Percentiles rank a stretch among this genome's conserved stretches.
These are phyloP conservation scores for Agriopis marginaria DNA, from an alignment of 2,888 invertebrate species.

Conservation along the genomic window DNA sequence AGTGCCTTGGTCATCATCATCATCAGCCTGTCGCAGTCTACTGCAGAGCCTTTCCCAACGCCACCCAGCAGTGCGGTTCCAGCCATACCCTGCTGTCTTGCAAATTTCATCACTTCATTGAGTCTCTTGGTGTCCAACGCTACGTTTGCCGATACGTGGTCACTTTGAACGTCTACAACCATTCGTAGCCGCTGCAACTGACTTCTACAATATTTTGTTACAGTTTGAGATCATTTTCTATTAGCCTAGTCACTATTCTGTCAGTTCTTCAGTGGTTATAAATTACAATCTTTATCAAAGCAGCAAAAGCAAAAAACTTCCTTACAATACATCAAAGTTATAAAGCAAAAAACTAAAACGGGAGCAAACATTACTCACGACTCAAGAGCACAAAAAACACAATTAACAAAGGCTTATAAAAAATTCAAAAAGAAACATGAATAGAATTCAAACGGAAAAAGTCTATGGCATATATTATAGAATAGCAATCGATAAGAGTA, in stretches of 20 bases:
- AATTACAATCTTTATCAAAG: constrained; percentile 14
- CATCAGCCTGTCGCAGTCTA: no score
- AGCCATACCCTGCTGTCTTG: no score
- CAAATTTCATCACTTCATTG: no score
- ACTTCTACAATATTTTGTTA: no score
- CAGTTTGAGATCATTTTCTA: no score
- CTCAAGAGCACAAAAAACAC: constrained; percentile 20
- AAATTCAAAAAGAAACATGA: constrained; percentile 14
- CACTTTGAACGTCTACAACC: no score
- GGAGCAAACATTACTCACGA: constrained; percentile 23
- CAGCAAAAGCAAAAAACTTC: constrained; percentile 12
- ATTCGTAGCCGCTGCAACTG: no score
- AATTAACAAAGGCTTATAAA: constrained; percentile 12
- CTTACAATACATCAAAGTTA: constrained; percentile 10
- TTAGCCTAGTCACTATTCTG: neutral
- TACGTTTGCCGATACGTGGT: no score
- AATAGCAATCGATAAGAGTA: constrained; percentile 36
- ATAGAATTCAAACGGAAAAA: constrained; percentile 14
- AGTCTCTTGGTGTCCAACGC: no score
- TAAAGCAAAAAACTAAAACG: constrained; percentile 20
- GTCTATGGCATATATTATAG: constrained; percentile 10
- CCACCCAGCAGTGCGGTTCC: no score
- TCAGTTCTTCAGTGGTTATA: neutral
- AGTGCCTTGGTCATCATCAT: no score
- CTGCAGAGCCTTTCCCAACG: no score